Conservation (phyloP, 1,140 invertebrate species). For the Pogonus chalceus region DNA sequence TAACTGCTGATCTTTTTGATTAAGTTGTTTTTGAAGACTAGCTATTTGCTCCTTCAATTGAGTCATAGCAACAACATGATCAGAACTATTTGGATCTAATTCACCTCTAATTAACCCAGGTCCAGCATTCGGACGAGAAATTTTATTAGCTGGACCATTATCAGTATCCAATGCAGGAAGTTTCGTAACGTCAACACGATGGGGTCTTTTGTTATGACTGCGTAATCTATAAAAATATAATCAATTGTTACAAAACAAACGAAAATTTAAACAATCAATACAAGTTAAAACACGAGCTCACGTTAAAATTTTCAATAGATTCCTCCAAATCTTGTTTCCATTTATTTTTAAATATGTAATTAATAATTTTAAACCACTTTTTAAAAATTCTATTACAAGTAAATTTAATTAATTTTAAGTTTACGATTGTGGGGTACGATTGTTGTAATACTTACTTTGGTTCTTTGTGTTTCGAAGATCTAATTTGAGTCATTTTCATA, state of each 20-base stretch:
- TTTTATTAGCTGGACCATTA: conserved; percentile 36
- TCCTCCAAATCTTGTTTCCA: too few relatives aligned
- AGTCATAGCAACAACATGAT: conserved; percentile 89
- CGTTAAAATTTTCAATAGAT: too few relatives aligned
- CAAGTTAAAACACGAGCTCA: conserved; percentile 36
- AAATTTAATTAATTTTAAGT: too few relatives aligned
- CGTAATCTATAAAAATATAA: conserved; percentile 43
- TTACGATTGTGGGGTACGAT: too few relatives aligned
- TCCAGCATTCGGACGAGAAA: conserved; percentile 34
- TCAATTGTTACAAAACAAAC: too few relatives aligned
- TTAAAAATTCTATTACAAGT: too few relatives aligned
- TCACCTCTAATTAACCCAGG: conserved; percentile 38
- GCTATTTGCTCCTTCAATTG: conserved; percentile 91
- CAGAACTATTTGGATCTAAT: conserved; percentile 76
- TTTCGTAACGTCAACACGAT: conserved; percentile 62
- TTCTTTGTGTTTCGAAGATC: conserved; percentile 46
- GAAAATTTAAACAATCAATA: too few relatives aligned
- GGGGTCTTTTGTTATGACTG: conserved; percentile 60
- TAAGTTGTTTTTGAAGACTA: conserved; percentile 79
- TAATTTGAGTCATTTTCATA: conserved; percentile 49
- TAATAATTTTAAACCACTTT: too few relatives aligned
- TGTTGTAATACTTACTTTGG: conserved; percentile 48
- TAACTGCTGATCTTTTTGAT: conserved; percentile 75
- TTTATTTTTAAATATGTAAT: too few relatives aligned
- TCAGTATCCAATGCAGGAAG: conserved; percentile 38